phyloP scores from a whole-genome alignment of 2,888 invertebrate species.

The Altica lythri region DNA sequence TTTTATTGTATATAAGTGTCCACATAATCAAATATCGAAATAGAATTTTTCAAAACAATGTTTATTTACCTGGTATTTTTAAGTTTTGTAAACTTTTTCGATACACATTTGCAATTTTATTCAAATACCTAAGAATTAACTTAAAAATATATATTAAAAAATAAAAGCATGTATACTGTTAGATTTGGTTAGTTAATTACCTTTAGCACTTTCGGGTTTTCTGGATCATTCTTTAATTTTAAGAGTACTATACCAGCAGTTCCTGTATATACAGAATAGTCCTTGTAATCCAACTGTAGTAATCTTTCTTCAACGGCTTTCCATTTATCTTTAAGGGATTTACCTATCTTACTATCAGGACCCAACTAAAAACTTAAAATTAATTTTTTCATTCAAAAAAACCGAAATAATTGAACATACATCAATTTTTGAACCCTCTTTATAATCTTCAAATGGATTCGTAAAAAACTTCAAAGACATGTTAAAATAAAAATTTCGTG shows the following conservation, averaged over 20 bases:
- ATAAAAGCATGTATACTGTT: no score
- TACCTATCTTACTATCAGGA: constrained; percentile 56
- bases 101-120: no score
- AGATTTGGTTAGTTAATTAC: constrained; percentile 42
- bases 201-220: constrained; percentile 45
- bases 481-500: neutral
- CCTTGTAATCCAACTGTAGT: constrained; percentile 58
- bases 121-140: no score
- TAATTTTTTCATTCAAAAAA: neutral
- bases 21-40: no score
- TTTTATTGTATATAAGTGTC: no score
- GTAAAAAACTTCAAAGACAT: constrained; percentile 51
- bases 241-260: constrained; percentile 71
- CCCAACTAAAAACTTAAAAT: constrained; percentile 57
- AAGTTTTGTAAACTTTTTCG: no score
- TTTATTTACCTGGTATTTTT: no score
- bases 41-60: no score
- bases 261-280: constrained; percentile 78
- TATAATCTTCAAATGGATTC: constrained; percentile 58
- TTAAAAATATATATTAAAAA: no score
- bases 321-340: constrained; percentile 55
- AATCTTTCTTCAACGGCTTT: constrained; percentile 55
- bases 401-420: constrained; percentile 8
- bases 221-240: constrained; percentile 60
- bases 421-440: constrained; percentile 13